Percentiles rank a stretch among this genome's conserved stretches.
These are phyloP conservation scores for Dicranocentrus wangi DNA, from an alignment of 2,888 invertebrate species.

Conservation along the genomic window DNA sequence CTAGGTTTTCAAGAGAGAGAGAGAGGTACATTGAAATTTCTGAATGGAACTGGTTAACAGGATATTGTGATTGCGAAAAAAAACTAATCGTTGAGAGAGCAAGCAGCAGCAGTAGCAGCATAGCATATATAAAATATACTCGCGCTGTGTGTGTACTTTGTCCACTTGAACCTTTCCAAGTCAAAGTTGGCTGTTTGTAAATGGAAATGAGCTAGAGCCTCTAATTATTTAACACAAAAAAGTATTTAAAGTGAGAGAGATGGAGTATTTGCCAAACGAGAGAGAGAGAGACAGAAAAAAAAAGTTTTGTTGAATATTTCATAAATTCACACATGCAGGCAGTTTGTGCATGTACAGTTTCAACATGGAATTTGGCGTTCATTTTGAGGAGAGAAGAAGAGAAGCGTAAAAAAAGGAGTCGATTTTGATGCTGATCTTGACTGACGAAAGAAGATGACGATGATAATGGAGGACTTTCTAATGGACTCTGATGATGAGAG, in stretches of 20 bases:
- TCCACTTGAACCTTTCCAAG: background rate
- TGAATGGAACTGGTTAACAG: slow-evolving; percentile 8
- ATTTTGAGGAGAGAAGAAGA: too few relatives aligned
- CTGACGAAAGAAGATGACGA: background rate
- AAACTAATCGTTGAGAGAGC: too few relatives aligned
- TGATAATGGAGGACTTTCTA: slow-evolving; percentile 48
- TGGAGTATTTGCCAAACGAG: background rate
- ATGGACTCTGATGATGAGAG: slow-evolving; percentile 43
- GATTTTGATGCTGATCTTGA: background rate
- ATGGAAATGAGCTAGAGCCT: background rate
- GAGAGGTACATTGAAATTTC: too few relatives aligned
- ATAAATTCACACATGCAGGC: too few relatives aligned
- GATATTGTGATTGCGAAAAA: too few relatives aligned
- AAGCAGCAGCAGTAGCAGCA: background rate
- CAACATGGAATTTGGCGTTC: too few relatives aligned
- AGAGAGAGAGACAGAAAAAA: background rate
- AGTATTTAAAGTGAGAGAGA: background rate
- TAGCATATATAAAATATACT: background rate
- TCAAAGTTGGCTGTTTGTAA: background rate
- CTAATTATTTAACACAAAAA: background rate
- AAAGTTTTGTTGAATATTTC: too few relatives aligned
- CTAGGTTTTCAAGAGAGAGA: too few relatives aligned
- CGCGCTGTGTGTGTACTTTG: background rate
- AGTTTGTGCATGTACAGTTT: too few relatives aligned
- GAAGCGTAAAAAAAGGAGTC: too few relatives aligned